These are phyloP conservation scores for Thera obeliscata DNA, from an alignment of 2,888 invertebrate genomes.

Conservation along the genomic window DNA sequence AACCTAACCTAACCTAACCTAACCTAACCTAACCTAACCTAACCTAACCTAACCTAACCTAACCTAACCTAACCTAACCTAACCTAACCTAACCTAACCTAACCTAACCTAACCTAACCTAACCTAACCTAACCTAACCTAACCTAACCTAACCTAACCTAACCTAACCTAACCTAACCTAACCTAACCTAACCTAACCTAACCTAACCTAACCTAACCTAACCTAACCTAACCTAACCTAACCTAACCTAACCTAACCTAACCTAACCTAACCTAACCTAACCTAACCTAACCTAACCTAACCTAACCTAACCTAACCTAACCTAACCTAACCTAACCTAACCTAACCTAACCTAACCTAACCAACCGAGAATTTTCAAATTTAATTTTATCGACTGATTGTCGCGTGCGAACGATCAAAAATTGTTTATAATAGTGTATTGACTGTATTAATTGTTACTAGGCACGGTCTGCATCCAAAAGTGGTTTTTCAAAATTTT, in stretches of 20 bases:
- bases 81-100: constrained; percentile 30
- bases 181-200: constrained; percentile 32
- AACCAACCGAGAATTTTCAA: no score
- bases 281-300: no score
- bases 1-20: constrained; percentile 29
- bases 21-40: constrained; percentile 34
- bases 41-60: constrained; percentile 34
- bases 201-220: constrained; percentile 19
- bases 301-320: background rate
- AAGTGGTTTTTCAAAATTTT: no score
- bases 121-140: constrained; percentile 31
- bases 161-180: constrained; percentile 35
- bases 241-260: no score
- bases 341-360: constrained; percentile 31
- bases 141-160: constrained; percentile 31
- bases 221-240: no score
- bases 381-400: no score
- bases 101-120: constrained; percentile 19
- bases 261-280: no score
- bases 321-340: constrained; percentile 5
- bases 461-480: no score
- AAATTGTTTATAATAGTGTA: no score
- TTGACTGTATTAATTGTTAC: no score
- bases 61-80: constrained; percentile 33
- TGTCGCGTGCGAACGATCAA: no score